A percentile compares a stretch with the other conserved stretches of the same genome.
phyloP scores from a whole-genome alignment of 2,888 invertebrate species.

The Venusia cambrica region DNA sequence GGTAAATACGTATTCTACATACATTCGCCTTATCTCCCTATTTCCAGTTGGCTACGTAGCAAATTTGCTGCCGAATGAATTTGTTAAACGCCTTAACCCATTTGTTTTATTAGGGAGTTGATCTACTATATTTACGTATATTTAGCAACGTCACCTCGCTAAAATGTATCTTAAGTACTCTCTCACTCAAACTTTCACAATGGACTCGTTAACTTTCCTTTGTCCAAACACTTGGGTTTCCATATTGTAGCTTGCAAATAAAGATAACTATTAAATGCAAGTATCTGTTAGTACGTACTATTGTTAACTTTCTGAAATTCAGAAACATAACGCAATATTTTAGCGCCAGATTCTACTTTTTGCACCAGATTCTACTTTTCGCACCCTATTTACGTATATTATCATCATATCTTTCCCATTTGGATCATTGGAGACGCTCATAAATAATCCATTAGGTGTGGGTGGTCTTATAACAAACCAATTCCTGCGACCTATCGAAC shows the following conservation, averaged over 20 bases:
- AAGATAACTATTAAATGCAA: too few relatives aligned
- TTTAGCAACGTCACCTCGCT: conserved; percentile 1
- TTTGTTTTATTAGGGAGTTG: conserved; percentile 47
- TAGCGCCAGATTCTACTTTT: too few relatives aligned
- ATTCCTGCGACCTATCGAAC: conserved; percentile 12
- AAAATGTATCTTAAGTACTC: background rate
- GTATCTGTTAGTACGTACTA: too few relatives aligned
- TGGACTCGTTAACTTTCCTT: background rate
- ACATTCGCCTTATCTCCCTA: conserved; percentile 54
- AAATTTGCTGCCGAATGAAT: conserved; percentile 52
- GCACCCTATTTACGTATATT: background rate
- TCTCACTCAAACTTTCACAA: conserved; percentile 5
- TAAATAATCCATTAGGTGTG: conserved; percentile 13
- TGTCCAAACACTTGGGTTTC: too few relatives aligned
- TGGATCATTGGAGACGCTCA: conserved; percentile 5
- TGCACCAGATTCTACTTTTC: too few relatives aligned
- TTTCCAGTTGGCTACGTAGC: conserved; percentile 59
- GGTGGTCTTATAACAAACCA: conserved; percentile 19
- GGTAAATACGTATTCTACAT: conserved; percentile 34
- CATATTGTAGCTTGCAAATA: too few relatives aligned
- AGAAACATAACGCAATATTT: too few relatives aligned
- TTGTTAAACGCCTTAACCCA: conserved; percentile 49
- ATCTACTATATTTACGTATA: conserved; percentile 12
- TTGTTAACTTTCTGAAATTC: too few relatives aligned
- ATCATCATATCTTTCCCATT: background rate